Evolutionary conservation across 64 coral and sea anemone genomes (phyloP), one percentile per base, ranked within the genome.

Genomic region (Actinia equina): DNA sequence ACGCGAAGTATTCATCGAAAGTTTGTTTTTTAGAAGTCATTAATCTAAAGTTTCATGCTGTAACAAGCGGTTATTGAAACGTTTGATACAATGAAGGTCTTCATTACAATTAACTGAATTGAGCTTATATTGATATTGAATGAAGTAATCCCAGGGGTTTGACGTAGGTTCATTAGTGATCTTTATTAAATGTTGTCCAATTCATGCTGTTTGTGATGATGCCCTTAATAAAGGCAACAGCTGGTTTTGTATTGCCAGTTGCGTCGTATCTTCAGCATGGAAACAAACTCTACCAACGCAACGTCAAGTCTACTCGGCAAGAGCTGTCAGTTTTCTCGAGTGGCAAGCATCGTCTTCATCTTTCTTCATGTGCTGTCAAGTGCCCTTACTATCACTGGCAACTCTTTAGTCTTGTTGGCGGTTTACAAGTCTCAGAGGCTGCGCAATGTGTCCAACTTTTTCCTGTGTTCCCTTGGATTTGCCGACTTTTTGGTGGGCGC

Each of bases 401-500:
- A 94, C 45, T 43, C 85, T 25, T 44, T 94, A 20, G 82, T 94
- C 57, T 59, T 94, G 20, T 45, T 37, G 46, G 81, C 86, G 37
- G 84, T 94, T 83, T 91, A 88, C 19, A 56, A 45, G 20, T 83
- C 82, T 9, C 86, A n/a, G 49, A 88, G 58, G 22, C 82, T 84
- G 30, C 86, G 86, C 2, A 94, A 86, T 4, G 53, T 85, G 6
- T 94, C 93, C 15, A 94, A 94, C 44, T 86, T 77, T 41, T 94
- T 88, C 43, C 84, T 94, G 44, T 79, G 78, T 17, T 94, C 93
- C 5, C 80, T 94, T n/a, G 89, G 85, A 0, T 17, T 67, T 16
- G 89, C 93, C 10, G 93, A 94, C 57, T 88, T 94, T 19, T 27
- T 60, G 13, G 93, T 94, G 5, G 93, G 93, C 10, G 22, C 90